phyloP scores from a whole-genome alignment of 2,797 vertebrate genomes.

The Leptatherina wallacei region DNA sequence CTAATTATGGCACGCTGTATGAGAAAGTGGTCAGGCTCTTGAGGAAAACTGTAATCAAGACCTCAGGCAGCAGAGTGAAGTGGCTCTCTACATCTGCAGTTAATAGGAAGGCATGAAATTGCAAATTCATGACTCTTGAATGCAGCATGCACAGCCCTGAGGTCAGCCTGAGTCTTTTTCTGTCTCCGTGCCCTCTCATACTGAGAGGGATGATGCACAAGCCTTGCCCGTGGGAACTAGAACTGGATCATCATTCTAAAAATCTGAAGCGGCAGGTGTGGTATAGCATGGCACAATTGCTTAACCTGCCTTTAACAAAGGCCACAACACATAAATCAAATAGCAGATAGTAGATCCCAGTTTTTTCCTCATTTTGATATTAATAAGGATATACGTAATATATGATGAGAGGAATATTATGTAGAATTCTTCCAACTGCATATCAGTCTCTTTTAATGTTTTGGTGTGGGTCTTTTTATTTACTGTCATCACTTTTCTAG shows the following conservation, averaged over 20 bases:
- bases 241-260: slow-evolving; percentile 37
- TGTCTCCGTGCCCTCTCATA: background rate
- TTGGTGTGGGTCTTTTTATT: slow-evolving; percentile 16
- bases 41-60: slow-evolving; percentile 62
- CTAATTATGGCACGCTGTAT: slow-evolving; percentile 59
- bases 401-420: slow-evolving; percentile 8
- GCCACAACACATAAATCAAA: slow-evolving; percentile 50
- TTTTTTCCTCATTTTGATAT: slow-evolving; percentile 25
- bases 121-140: slow-evolving; percentile 60
- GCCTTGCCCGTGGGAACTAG: slow-evolving; percentile 7
- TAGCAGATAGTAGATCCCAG: slow-evolving; percentile 21
- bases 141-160: slow-evolving; percentile 22
- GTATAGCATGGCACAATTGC: slow-evolving; percentile 36
- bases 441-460: slow-evolving; percentile 3
- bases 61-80: slow-evolving; percentile 47
- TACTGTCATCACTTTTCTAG: slow-evolving; percentile 34
- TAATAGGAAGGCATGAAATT: slow-evolving; percentile 56
- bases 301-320: slow-evolving; percentile 57
- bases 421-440: background rate
- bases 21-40: slow-evolving; percentile 38
- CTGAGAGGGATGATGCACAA: slow-evolving; percentile 21
- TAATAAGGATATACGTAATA: slow-evolving; percentile 27
- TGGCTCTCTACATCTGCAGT: slow-evolving; percentile 48
- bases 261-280: slow-evolving; percentile 52
- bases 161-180: slow-evolving; percentile 29